These are phyloP conservation scores for Sericinus montela DNA, from an alignment of 2,888 invertebrate genomes.

Conservation along the genomic window DNA sequence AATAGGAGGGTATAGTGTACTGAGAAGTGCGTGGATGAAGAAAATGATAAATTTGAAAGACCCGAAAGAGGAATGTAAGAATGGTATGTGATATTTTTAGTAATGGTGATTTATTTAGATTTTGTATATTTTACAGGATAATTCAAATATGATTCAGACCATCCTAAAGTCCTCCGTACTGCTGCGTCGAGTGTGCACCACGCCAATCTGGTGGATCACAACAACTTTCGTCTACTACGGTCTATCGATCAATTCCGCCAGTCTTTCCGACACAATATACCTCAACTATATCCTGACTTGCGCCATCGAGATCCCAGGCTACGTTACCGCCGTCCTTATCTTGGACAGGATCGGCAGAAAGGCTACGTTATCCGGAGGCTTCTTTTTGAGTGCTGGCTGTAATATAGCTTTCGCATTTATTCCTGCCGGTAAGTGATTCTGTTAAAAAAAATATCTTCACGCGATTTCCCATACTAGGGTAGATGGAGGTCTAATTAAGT, in stretches of 20 bases:
- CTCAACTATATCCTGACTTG: conserved; percentile 81
- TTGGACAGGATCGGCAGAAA: conserved; percentile 64
- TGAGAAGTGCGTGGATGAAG: no score
- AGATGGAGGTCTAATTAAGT: no score
- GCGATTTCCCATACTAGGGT: no score
- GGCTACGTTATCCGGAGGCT: conserved; percentile 34
- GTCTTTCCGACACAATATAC: conserved; percentile 83
- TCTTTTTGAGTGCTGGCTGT: conserved; percentile 24
- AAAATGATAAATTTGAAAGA: no score
- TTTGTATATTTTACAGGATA: not conserved
- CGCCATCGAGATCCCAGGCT: conserved; percentile 82
- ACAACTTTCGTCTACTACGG: conserved; percentile 86
- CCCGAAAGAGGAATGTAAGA: no score
- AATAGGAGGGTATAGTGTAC: no score
- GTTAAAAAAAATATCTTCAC: no score
- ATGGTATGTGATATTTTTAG: not conserved
- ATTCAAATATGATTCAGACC: conserved; percentile 33
- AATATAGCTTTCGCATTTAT: conserved; percentile 27
- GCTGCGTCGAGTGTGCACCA: conserved; percentile 71
- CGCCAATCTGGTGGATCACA: conserved; percentile 85
- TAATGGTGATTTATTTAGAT: no score
- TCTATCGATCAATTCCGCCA: conserved; percentile 83
- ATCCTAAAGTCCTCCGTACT: conserved; percentile 73
- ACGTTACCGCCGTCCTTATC: conserved; percentile 76
- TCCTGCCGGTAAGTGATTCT: conserved; percentile 29